A percentile compares a stretch with the other conserved stretches of the same genome.
These are phyloP conservation scores for Athalia rosae DNA, from an alignment of 2,888 invertebrate genomes.

Conservation along the genomic window DNA sequence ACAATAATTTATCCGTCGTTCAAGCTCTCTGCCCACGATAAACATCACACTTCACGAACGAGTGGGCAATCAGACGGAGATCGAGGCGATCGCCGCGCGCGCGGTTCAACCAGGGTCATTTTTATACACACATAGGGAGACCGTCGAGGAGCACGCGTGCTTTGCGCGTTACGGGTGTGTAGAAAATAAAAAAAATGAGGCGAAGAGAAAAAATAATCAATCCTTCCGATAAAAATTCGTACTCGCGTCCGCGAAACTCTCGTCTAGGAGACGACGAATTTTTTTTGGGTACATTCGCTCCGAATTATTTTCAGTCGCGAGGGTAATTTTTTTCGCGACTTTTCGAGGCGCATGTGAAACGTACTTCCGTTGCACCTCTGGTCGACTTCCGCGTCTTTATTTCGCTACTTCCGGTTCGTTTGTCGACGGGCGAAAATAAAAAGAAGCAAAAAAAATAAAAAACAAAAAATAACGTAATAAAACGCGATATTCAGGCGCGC, in stretches of 20 bases:
- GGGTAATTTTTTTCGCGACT: no score
- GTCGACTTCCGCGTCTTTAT: constrained; percentile 16
- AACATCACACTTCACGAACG: constrained; percentile 64
- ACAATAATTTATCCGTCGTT: constrained; percentile 56
- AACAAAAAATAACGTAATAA: no score
- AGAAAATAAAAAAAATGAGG: no score
- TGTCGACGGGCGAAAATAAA: background rate
- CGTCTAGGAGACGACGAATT: no score
- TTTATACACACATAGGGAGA: background rate
- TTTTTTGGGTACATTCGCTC: no score
- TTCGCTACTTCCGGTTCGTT: constrained; percentile 29
- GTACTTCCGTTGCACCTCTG: background rate
- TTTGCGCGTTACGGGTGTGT: no score
- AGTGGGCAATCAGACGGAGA: constrained; percentile 54
- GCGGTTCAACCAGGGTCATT: constrained; percentile 29
- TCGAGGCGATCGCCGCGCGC: constrained; percentile 5
- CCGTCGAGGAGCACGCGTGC: background rate
- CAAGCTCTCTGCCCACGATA: constrained; percentile 52
- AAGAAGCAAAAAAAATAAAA: background rate
- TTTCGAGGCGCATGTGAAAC: no score
- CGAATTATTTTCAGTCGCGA: no score
- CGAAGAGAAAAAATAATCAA: no score
- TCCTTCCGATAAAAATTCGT: no score
- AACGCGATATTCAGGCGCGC: no score
- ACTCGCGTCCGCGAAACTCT: no score